Evolutionary conservation across 2,113 vertebrate genomes (phyloP).

Genomic region (Spilogale gracilis): DNA sequence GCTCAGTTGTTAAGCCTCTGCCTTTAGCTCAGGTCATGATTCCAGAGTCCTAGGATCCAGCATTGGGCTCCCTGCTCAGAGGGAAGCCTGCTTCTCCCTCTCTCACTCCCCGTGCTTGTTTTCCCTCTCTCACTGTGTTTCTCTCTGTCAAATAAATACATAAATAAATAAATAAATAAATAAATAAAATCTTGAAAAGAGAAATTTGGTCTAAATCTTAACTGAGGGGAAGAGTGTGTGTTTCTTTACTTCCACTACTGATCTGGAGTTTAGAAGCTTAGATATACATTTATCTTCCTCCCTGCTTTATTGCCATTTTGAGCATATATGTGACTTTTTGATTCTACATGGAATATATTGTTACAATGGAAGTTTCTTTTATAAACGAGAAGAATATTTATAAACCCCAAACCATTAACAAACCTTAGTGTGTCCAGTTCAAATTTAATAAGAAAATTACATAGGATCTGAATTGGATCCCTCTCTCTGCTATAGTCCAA

Average conservation of each 20-base stretch:
- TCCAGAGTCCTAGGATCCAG: too few relatives aligned
- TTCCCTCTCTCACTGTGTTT: too few relatives aligned
- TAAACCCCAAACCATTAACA: not conserved
- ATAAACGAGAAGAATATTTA: constrained; percentile 17
- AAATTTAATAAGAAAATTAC: constrained; percentile 46
- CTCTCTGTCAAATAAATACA: too few relatives aligned
- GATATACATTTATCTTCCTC: not conserved
- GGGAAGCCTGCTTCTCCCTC: too few relatives aligned
- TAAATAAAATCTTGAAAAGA: too few relatives aligned
- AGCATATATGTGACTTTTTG: not conserved
- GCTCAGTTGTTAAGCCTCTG: too few relatives aligned
- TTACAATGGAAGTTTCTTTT: not conserved
- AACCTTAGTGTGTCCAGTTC: not conserved
- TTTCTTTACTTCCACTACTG: not conserved
- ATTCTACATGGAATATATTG: not conserved
- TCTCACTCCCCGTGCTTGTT: too few relatives aligned
- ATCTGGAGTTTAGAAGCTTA: not conserved
- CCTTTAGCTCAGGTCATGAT: too few relatives aligned
- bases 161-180: too few relatives aligned
- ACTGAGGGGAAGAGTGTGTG: rapidly evolving
- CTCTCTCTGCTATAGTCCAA: not conserved
- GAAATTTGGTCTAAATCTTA: not conserved
- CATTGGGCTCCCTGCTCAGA: too few relatives aligned
- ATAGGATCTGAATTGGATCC: not conserved
- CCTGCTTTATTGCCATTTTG: not conserved